Evolutionary conservation across 2,797 vertebrate species (phyloP).

Genomic region (Cynopterus sphinx): DNA sequence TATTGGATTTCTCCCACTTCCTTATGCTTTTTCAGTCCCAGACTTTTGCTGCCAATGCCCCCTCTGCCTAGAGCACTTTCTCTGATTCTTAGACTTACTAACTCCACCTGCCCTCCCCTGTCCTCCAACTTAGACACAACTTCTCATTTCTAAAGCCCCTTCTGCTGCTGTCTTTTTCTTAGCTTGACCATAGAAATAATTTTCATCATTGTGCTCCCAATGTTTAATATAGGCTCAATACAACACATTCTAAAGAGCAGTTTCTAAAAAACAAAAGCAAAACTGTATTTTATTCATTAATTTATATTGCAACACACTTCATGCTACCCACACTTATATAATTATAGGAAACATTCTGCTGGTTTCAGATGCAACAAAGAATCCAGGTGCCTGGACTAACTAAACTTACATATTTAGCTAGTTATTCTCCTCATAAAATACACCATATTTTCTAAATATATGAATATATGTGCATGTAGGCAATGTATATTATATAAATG

Average conservation of each 20-base stretch:
- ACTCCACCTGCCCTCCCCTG: not conserved
- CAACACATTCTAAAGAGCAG: not conserved
- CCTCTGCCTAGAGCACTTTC: not conserved
- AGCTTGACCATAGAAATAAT: not conserved
- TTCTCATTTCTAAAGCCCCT: not conserved
- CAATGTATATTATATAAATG: not conserved
- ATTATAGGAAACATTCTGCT: not conserved
- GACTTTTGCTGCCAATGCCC: not conserved
- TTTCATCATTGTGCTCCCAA: not conserved
- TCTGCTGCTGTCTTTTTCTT: not conserved
- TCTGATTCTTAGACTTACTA: not conserved
- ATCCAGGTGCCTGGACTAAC: not conserved
- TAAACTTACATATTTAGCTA: not conserved
- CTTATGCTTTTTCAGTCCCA: not conserved
- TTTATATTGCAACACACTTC: not conserved
- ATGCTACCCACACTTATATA: not conserved
- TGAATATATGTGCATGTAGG: not conserved
- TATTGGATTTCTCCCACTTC: not conserved
- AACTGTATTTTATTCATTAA: not conserved
- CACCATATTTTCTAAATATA: not conserved
- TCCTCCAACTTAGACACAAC: not conserved
- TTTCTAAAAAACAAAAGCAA: not conserved
- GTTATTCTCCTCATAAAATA: conserved; percentile 5
- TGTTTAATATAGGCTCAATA: not conserved
- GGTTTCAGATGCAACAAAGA: not conserved